phyloP scores from a whole-genome alignment of 1,140 invertebrate species.

The Tetragnatha versicolor region DNA sequence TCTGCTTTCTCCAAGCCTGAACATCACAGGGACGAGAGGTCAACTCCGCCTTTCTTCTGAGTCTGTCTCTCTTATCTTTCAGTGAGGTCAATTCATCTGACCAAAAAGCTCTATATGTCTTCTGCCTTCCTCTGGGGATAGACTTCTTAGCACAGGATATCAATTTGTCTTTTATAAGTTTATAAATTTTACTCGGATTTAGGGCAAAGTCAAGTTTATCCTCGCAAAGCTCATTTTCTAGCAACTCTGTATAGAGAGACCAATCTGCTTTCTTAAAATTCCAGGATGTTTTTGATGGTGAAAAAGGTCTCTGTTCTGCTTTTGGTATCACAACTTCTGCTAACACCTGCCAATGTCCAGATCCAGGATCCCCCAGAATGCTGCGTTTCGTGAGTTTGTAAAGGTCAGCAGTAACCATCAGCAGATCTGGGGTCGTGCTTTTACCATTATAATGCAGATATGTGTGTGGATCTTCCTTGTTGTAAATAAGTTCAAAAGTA shows the following conservation, averaged over 20 bases:
- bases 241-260: background rate
- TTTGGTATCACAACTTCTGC: background rate
- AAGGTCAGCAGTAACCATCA: background rate
- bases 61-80: too few relatives aligned
- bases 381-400: background rate
- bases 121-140: background rate
- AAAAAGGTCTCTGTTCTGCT: background rate
- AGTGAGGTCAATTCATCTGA: too few relatives aligned
- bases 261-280: background rate
- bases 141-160: background rate
- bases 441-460: conserved; percentile 3
- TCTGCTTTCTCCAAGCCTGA: too few relatives aligned
- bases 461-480: background rate
- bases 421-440: background rate
- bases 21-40: too few relatives aligned
- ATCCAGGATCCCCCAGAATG: background rate
- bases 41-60: too few relatives aligned
- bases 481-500: background rate
- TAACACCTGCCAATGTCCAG: background rate
- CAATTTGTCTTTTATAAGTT: background rate
- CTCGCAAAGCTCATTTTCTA: background rate
- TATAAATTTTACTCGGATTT: background rate
- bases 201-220: conserved; percentile 2
- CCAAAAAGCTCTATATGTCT: conserved; percentile 2
- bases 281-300: background rate